Conservation (phyloP, 2,888 invertebrate species). For the Himalopsyche anomala region DNA sequence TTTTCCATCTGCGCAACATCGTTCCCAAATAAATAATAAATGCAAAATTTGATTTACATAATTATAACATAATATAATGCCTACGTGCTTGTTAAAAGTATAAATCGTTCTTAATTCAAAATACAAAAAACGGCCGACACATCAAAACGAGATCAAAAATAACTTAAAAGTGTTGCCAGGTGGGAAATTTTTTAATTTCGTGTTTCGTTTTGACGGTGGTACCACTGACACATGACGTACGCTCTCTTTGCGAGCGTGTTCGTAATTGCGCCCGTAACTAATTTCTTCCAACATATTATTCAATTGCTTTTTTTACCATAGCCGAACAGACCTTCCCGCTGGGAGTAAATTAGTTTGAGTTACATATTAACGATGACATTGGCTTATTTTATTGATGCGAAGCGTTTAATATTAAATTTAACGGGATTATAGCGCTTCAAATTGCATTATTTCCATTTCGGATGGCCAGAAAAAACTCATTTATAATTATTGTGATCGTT, state of each 20-base stretch:
- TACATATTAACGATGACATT: slow-evolving; percentile 51
- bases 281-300: slow-evolving; percentile 42
- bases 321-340: slow-evolving; percentile 41
- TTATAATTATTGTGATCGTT: too few relatives aligned
- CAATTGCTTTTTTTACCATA: slow-evolving; percentile 36
- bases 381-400: slow-evolving; percentile 41
- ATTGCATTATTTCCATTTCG: slow-evolving; percentile 9
- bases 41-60: too few relatives aligned
- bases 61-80: too few relatives aligned
- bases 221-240: slow-evolving; percentile 50
- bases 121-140: not conserved
- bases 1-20: too few relatives aligned
- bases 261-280: slow-evolving; percentile 42
- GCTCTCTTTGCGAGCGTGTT: slow-evolving; percentile 33
- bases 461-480: not conserved
- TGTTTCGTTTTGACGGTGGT: slow-evolving; percentile 7
- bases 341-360: slow-evolving; percentile 47
- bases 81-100: not conserved
- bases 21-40: too few relatives aligned
- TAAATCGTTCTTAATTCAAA: not conserved
- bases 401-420: slow-evolving; percentile 38
- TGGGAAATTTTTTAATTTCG: not conserved
- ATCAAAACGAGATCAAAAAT: not conserved
- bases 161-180: not conserved
- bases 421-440: slow-evolving; percentile 7